Evolutionary conservation across 2,888 invertebrate species (phyloP).

Genomic region (Alloscopus bannaensis): DNA sequence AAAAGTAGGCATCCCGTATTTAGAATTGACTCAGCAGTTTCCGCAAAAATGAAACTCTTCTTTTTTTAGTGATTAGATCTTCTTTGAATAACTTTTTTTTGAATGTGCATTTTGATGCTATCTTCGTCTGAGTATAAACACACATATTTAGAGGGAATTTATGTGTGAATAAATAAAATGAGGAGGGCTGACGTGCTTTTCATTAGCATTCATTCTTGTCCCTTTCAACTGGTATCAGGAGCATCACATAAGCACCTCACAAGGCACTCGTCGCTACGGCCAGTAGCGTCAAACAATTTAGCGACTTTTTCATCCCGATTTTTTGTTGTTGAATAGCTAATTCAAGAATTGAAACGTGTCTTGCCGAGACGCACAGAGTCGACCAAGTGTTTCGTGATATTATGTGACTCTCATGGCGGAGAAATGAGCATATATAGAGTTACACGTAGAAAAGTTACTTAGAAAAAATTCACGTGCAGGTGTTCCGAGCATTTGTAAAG

Average conservation of each 20-base stretch:
- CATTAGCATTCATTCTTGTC: background rate
- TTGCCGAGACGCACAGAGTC: background rate
- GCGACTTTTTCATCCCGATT: background rate
- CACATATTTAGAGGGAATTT: background rate
- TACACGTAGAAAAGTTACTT: background rate
- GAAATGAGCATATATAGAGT: background rate
- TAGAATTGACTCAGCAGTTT: conserved; percentile 54
- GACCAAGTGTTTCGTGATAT: background rate
- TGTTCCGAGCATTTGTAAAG: background rate
- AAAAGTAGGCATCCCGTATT: conserved; percentile 18
- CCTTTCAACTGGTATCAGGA: background rate
- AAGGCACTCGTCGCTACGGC: background rate
- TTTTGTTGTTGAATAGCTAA: background rate
- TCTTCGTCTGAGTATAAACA: background rate
- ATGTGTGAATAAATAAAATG: conserved; percentile 1
- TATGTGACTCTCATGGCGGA: background rate
- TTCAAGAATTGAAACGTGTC: conserved; percentile 7
- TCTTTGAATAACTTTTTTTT: conserved; percentile 1
- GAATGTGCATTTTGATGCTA: background rate
- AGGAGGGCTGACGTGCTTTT: background rate
- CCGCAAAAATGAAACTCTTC: conserved; percentile 41
- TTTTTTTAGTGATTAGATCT: conserved; percentile 47
- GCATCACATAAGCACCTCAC: background rate
- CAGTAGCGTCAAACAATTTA: background rate
- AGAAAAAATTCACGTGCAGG: background rate